Conservation (phyloP, 2,888 invertebrate genomes). For the Neria commutata region DNA sequence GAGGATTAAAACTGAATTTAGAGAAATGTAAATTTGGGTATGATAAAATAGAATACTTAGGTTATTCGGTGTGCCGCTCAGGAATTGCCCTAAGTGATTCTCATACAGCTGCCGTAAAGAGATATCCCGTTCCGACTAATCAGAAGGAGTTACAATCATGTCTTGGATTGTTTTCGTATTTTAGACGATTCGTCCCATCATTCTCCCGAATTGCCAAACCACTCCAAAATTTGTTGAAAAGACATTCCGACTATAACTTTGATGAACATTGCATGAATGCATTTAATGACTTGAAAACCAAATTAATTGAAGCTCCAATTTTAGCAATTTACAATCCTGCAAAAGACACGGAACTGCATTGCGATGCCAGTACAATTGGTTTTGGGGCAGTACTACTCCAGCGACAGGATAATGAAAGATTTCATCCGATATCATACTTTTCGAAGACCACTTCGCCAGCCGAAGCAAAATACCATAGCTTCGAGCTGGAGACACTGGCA, state of each 20-base stretch:
- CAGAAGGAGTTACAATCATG: constrained; percentile 17
- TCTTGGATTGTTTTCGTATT: constrained; percentile 17
- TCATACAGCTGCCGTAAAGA: neutral
- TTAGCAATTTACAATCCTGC: neutral
- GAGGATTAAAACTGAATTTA: neutral
- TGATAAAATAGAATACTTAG: constrained; percentile 15
- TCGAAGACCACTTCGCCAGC: neutral
- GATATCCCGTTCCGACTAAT: neutral
- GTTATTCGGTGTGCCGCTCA: constrained; percentile 2
- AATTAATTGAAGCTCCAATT: neutral
- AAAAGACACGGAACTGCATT: neutral
- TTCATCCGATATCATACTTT: constrained; percentile 16
- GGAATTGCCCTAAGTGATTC: constrained; percentile 8
- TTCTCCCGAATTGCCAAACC: constrained; percentile 13
- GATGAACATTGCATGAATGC: neutral
- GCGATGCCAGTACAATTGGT: constrained; percentile 7
- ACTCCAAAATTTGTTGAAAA: constrained; percentile 10
- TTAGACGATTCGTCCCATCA: constrained; percentile 11
- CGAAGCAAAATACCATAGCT: constrained; percentile 41
- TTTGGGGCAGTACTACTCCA: constrained; percentile 12
- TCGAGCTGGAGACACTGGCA: constrained; percentile 45
- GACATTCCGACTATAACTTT: constrained; percentile 1
- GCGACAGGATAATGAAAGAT: constrained; percentile 6
- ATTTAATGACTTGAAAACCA: neutral
- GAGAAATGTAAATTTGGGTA: constrained; percentile 5